A percentile compares a stretch with the other conserved stretches of the same genome.
Conservation (phyloP, 92 coral and sea anemone genomes). For the Epizoanthus illoricatus region DNA sequence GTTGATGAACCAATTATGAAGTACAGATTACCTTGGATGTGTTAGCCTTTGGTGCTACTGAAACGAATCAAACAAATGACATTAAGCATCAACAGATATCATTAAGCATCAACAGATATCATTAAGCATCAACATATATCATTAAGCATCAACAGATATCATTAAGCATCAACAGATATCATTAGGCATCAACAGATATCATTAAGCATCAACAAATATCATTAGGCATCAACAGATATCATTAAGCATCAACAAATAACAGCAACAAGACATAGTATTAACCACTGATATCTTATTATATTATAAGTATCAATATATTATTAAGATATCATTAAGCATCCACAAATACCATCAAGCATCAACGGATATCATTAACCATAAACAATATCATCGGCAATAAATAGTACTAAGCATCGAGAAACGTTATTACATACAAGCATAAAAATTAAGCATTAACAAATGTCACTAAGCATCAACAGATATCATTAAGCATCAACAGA, state of each 20-base stretch:
- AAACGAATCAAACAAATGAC: constrained; percentile 13
- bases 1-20: not conserved
- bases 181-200: no score
- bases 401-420: not conserved
- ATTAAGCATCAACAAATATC: not conserved
- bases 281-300: not conserved
- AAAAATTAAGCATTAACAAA: not conserved
- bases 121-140: no score
- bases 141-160: no score
- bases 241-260: not conserved
- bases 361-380: not conserved
- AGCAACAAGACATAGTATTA: not conserved
- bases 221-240: not conserved
- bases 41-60: not conserved
- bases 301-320: not conserved
- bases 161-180: no score
- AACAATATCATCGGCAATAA: not conserved
- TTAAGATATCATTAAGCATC: not conserved
- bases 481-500: not conserved
- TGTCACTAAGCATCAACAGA: not conserved
- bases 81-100: not conserved
- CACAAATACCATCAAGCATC: not conserved
- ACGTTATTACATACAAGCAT: not conserved
- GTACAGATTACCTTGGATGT: constrained; percentile 4
- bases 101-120: no score